Base-by-base conservation (phyloP, 2,113 vertebrate genomes). In the Trichomycterus rosablanca region DNA sequence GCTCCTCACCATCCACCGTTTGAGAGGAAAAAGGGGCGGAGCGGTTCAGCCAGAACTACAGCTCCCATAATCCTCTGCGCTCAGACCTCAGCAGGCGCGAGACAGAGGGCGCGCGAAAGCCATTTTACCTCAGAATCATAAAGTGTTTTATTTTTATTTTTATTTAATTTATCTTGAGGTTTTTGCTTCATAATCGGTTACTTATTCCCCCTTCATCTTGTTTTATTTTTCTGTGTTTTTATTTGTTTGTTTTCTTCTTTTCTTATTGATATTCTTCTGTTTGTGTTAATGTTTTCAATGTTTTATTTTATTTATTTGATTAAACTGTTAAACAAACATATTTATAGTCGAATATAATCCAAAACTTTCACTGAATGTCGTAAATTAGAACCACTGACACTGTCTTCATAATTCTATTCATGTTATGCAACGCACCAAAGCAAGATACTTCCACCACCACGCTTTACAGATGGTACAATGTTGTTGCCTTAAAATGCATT, bases 41-140 rank as follows among this genome's bases (percentile, higher is more conserved):
- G 79, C 61, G 80, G 62, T 54, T 11, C 32, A 4, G 28, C 12
- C 15, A 6, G 76, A 80, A 70, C 87, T 89, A 76, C 1, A 74
- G 34, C 79, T 88, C 88, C 89, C 89, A 87, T 61, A 78, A 84
- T 6, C 32, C 82, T 18, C 63, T 71, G 84, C 83, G 35, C 35
- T 1, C 2, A 18, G 11, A 2, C 5, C 15, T n/a, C 37, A 15
- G 5, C 12, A 40, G 20, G 12, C 37, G 16, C 7, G 11, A 16
- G n/a, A 1, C 12, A 43, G 54, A 19, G 3, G 54, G 54, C 39
- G 42, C 15, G 10, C 15, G 24, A 59, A 26, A 34, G 55, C 16
- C 40, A 3, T 14, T 7, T 32, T 32, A 12, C 12, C 26, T 30
- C 26, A 30, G 3, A 30, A 30, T 30, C 26, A 30, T 30, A 3